phyloP scores from a whole-genome alignment of 1,140 invertebrate species.

The Trichonephila inaurata region DNA sequence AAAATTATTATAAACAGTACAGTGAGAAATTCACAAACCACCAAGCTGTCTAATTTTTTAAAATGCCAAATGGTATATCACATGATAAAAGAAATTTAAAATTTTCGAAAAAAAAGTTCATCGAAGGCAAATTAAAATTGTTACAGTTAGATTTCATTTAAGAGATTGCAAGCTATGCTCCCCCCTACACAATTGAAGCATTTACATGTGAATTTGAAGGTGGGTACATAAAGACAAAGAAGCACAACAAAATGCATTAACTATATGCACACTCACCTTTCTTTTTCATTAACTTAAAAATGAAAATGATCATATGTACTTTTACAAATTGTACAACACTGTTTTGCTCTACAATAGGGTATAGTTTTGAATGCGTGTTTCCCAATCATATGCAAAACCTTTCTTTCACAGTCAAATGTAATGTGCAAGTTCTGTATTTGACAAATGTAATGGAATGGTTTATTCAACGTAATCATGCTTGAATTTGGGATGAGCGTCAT shows the following conservation, averaged over 20 bases:
- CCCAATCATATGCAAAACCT: background rate
- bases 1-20: background rate
- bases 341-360: background rate
- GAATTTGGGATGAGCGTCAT: conserved; percentile 79
- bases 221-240: background rate
- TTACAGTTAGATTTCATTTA: background rate
- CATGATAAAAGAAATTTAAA: background rate
- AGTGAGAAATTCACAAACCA: background rate
- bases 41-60: background rate
- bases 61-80: background rate
- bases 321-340: conserved; percentile 46
- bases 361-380: background rate
- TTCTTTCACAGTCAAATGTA: conserved; percentile 13
- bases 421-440: background rate
- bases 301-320: conserved; percentile 22
- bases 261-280: background rate
- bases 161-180: background rate
- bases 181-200: background rate
- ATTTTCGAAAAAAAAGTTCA: background rate
- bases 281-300: background rate
- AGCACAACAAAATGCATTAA: background rate
- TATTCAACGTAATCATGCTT: conserved; percentile 73
- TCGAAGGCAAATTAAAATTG: background rate
- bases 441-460: conserved; percentile 13
- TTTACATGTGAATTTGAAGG: background rate